Evolutionary conservation across 2,888 invertebrate genomes (phyloP).

Genomic region (Rhopalosiphum nymphaeae): DNA sequence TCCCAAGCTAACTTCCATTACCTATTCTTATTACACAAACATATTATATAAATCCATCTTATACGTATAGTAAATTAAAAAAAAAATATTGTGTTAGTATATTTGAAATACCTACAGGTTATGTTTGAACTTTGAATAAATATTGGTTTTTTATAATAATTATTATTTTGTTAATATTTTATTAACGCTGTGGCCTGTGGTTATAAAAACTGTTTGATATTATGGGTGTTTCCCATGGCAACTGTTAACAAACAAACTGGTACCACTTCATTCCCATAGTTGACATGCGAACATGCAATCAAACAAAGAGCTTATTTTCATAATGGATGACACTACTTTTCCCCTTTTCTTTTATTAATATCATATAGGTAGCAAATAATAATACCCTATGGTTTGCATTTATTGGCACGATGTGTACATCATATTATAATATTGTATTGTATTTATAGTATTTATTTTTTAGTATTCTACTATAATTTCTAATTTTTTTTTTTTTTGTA

Average conservation of each 20-base stretch:
- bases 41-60: not conserved
- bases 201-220: constrained; percentile 54
- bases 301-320: constrained; percentile 65
- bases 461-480: constrained; percentile 31
- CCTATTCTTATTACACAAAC: not conserved
- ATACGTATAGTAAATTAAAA: not conserved
- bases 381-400: constrained; percentile 52
- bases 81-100: not conserved
- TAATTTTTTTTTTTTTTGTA: not conserved
- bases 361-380: constrained; percentile 54
- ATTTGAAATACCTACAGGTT: not conserved
- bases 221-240: constrained; percentile 55
- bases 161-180: constrained; percentile 58
- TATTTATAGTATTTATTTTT: constrained; percentile 28
- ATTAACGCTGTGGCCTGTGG: constrained; percentile 54
- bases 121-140: constrained; percentile 31
- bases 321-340: constrained; percentile 64
- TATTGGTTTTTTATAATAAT: constrained; percentile 57
- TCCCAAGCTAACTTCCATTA: not conserved
- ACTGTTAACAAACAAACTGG: constrained; percentile 57
- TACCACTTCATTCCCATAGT: constrained; percentile 60
- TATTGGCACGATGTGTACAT: constrained; percentile 57
- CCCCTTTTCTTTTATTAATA: constrained; percentile 56
- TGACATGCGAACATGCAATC: constrained; percentile 65
- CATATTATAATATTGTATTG: not conserved